Percentiles rank a stretch among this genome's conserved stretches.
phyloP scores from a whole-genome alignment of 2,113 vertebrate species.

The Hippocampus zosterae region DNA sequence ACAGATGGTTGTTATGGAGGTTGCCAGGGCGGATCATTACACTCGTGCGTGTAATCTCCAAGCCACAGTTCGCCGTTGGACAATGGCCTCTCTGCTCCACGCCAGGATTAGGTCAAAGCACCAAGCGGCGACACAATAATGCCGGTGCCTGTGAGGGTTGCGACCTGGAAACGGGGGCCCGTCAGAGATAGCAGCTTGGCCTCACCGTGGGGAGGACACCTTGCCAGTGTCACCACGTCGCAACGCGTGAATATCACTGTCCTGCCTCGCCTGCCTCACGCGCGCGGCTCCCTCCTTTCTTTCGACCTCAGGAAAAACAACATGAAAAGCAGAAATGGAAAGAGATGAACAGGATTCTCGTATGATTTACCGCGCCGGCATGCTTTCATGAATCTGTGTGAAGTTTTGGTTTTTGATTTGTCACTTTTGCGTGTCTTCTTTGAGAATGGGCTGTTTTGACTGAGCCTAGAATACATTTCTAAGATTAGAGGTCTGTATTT shows the following conservation, averaged over 20 bases:
- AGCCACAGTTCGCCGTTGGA: constrained; percentile 64
- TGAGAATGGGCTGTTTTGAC: constrained; percentile 17
- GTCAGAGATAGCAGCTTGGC: constrained; percentile 76
- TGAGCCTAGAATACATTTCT: constrained; percentile 37
- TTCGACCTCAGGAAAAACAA: constrained; percentile 45
- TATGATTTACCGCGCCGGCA: constrained; percentile 35
- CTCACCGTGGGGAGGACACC: constrained; percentile 65
- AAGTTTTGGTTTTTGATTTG: constrained; percentile 38
- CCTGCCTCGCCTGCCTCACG: constrained; percentile 43
- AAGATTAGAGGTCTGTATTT: constrained; percentile 38
- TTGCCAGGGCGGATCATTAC: constrained; percentile 61
- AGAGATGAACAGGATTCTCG: constrained; percentile 25
- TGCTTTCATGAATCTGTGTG: constrained; percentile 38
- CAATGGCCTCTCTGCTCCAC: constrained; percentile 63
- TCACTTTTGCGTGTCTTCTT: constrained; percentile 40
- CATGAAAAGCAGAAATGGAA: constrained; percentile 29
- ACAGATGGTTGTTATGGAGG: constrained; percentile 75
- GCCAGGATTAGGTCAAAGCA: constrained; percentile 54
- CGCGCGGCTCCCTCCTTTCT: constrained; percentile 32
- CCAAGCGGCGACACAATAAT: constrained; percentile 78
- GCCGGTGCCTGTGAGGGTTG: constrained; percentile 73
- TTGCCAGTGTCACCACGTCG: constrained; percentile 62
- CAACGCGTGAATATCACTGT: constrained; percentile 73
- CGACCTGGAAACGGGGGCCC: constrained; percentile 72
- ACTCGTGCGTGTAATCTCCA: constrained; percentile 53